phyloP scores from a whole-genome alignment of 2,888 invertebrate genomes.

The Dolomedes plantarius region DNA sequence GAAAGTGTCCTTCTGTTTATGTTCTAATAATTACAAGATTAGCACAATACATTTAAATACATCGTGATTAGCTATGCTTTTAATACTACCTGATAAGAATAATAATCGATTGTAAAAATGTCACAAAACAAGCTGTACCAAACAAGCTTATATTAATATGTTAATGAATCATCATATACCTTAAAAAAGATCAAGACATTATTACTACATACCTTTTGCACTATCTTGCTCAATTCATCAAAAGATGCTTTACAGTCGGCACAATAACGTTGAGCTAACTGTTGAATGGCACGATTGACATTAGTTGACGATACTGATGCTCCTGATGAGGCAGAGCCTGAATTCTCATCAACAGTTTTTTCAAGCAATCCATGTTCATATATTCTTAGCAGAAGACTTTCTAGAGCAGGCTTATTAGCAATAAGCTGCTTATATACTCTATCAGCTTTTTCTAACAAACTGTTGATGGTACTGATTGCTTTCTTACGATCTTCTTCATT shows the following conservation, averaged over 20 bases:
- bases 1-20: no score
- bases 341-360: constrained; percentile 76
- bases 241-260: constrained; percentile 95
- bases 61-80: no score
- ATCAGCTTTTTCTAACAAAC: constrained; percentile 94
- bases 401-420: constrained; percentile 91
- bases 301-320: constrained; percentile 81
- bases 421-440: constrained; percentile 93
- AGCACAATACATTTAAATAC: no score
- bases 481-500: constrained; percentile 97
- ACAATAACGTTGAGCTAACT: constrained; percentile 95
- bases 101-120: no score
- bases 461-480: constrained; percentile 93
- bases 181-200: no score
- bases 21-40: no score
- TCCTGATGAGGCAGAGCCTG: constrained; percentile 75
- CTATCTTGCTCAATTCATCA: constrained; percentile 88
- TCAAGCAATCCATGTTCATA: constrained; percentile 84
- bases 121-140: no score
- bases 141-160: no score
- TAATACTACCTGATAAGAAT: no score
- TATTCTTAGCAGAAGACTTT: constrained; percentile 88
- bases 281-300: constrained; percentile 94
- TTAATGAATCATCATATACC: no score
- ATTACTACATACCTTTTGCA: constrained; percentile 77